Percentiles rank a stretch among this genome's conserved stretches.
Conservation (phyloP, 2,888 invertebrate species). For the Lottia scabra region DNA sequence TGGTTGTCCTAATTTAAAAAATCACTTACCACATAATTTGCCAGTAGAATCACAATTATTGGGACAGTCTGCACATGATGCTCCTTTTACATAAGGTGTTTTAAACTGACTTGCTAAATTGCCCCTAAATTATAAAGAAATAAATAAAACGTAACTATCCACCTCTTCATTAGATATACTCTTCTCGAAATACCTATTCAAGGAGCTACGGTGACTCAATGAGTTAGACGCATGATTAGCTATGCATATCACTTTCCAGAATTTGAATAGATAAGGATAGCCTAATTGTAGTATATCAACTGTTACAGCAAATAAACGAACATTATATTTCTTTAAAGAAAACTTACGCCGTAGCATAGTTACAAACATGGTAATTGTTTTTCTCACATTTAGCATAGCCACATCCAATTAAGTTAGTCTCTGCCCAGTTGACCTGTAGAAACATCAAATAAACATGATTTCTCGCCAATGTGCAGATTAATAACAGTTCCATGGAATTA, state of each 20-base stretch:
- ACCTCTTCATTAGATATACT: too few relatives aligned
- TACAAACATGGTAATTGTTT: conserved; percentile 17
- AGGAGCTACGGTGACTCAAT: too few relatives aligned
- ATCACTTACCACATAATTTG: conserved; percentile 15
- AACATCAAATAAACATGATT: neutral
- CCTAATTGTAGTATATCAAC: neutral
- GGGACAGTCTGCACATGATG: conserved; percentile 10
- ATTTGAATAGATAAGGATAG: neutral
- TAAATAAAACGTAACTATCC: too few relatives aligned
- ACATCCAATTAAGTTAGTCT: conserved; percentile 18
- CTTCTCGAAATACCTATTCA: too few relatives aligned
- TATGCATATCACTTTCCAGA: too few relatives aligned
- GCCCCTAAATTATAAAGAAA: neutral
- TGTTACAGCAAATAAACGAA: neutral
- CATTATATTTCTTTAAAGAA: too few relatives aligned
- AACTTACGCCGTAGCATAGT: conserved; percentile 23
- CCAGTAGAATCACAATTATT: neutral
- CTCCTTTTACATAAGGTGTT: neutral
- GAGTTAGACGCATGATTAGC: too few relatives aligned
- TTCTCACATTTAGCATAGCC: conserved; percentile 11
- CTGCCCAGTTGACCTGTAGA: conserved; percentile 22
- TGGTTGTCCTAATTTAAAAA: too few relatives aligned
- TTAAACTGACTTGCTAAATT: neutral
- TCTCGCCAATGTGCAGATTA: too few relatives aligned
- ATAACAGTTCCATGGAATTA: too few relatives aligned